A percentile compares a stretch with the other conserved stretches of the same genome.
Evolutionary conservation across 2,113 vertebrate genomes (phyloP).

Genomic region (Pelobates fuscus): DNA sequence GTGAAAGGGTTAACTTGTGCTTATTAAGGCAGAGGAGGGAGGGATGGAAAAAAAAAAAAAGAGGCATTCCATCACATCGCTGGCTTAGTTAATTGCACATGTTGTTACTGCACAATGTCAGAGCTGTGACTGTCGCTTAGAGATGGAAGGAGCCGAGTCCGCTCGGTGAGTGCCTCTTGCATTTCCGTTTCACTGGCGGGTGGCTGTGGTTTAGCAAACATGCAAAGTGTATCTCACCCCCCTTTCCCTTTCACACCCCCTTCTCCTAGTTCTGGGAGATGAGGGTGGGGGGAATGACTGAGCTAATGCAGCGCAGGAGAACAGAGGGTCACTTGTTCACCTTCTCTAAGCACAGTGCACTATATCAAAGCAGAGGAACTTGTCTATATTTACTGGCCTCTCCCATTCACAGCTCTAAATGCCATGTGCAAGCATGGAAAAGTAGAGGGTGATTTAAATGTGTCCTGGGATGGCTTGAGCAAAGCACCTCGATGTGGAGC

Average conservation of each 20-base stretch:
- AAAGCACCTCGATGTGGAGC: not conserved
- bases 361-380: slow-evolving; percentile 33
- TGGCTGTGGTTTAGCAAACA: slow-evolving; percentile 47
- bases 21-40: slow-evolving; percentile 11
- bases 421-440: not conserved
- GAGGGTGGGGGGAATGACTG: not conserved
- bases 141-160: slow-evolving; percentile 35
- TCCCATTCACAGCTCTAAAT: slow-evolving; percentile 15
- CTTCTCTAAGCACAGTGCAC: slow-evolving; percentile 22
- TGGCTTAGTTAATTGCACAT: slow-evolving; percentile 41
- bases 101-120: slow-evolving; percentile 51
- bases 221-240: slow-evolving; percentile 30
- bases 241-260: not conserved
- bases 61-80: slow-evolving; percentile 45
- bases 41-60: slow-evolving; percentile 16
- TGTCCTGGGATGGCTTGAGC: slow-evolving; percentile 12
- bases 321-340: slow-evolving; percentile 48
- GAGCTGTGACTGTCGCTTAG: slow-evolving; percentile 48
- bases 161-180: slow-evolving; percentile 44
- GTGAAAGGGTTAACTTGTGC: slow-evolving; percentile 20
- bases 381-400: slow-evolving; percentile 26
- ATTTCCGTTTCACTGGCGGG: slow-evolving; percentile 46
- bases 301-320: slow-evolving; percentile 45
- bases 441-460: slow-evolving; percentile 8
- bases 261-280: not conserved